Conservation (phyloP, 2,113 vertebrate species). For the Equus quagga region DNA sequence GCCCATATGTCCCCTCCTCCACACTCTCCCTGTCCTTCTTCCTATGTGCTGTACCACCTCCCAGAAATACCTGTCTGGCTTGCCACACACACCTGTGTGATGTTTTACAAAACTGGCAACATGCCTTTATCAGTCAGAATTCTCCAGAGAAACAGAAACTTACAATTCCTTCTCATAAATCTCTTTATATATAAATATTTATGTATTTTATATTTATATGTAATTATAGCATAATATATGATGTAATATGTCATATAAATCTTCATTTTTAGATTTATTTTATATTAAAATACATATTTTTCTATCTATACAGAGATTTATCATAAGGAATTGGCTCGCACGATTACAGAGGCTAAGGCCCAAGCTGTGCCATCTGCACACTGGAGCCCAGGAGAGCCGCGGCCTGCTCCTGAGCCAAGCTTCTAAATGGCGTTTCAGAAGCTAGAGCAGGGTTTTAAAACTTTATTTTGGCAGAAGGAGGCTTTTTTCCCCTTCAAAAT, state of each 20-base stretch:
- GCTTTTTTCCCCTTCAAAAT: neutral
- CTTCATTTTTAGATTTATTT: neutral
- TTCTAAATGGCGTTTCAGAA: neutral
- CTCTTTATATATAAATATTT: neutral
- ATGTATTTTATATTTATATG: neutral
- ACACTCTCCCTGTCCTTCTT: neutral
- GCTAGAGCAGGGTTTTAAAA: neutral
- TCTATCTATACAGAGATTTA: neutral
- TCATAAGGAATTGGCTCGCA: too few species aligned
- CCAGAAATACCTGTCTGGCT: neutral
- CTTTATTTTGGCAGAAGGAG: neutral
- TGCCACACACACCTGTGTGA: neutral
- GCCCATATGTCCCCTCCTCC: neutral
- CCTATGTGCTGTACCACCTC: accelerated
- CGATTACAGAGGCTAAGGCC: neutral
- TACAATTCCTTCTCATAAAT: neutral
- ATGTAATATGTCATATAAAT: too few species aligned
- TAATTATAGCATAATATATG: too few species aligned
- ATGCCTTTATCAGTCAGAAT: neutral
- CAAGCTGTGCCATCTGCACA: neutral
- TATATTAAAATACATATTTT: neutral
- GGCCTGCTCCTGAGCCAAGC: neutral
- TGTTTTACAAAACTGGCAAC: neutral
- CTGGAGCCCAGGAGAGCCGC: neutral
- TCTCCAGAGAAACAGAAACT: neutral